Percentiles rank a stretch among this genome's conserved stretches.
Conservation (phyloP, 2,797 vertebrate genomes). For the Clarias laeviceps region DNA sequence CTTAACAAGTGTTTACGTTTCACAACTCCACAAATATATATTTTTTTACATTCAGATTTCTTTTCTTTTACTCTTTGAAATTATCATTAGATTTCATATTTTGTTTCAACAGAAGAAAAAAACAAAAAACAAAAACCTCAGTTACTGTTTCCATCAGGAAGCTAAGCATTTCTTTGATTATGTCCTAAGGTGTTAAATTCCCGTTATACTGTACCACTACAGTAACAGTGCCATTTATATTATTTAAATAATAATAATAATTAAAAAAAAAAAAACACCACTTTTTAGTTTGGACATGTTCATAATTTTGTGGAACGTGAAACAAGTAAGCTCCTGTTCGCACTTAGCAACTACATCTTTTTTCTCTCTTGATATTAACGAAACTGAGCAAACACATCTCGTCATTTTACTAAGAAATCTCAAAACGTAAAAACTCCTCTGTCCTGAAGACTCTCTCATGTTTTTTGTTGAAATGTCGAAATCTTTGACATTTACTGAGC, state of each 20-base stretch:
- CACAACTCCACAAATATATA: not conserved
- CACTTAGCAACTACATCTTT: not conserved
- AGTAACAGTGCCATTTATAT: not conserved
- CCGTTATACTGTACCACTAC: not conserved
- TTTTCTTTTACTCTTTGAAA: no score
- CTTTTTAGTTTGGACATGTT: not conserved
- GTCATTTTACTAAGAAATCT: not conserved
- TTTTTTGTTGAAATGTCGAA: not conserved
- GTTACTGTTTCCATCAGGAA: no score
- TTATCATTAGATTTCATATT: not conserved
- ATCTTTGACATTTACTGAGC: not conserved
- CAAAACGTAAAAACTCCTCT: not conserved
- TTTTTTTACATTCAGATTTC: not conserved
- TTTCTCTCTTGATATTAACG: not conserved
- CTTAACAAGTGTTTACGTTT: not conserved
- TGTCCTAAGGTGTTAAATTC: not conserved
- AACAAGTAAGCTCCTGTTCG: not conserved
- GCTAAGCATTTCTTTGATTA: no score
- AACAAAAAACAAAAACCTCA: not conserved
- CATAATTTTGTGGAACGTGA: not conserved
- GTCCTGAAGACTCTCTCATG: not conserved
- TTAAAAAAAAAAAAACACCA: not conserved
- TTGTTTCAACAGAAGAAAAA: not conserved
- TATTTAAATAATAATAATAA: not conserved
- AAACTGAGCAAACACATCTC: not conserved